Conservation (phyloP, 2,113 vertebrate species). For the Pseudopipra pipra region DNA sequence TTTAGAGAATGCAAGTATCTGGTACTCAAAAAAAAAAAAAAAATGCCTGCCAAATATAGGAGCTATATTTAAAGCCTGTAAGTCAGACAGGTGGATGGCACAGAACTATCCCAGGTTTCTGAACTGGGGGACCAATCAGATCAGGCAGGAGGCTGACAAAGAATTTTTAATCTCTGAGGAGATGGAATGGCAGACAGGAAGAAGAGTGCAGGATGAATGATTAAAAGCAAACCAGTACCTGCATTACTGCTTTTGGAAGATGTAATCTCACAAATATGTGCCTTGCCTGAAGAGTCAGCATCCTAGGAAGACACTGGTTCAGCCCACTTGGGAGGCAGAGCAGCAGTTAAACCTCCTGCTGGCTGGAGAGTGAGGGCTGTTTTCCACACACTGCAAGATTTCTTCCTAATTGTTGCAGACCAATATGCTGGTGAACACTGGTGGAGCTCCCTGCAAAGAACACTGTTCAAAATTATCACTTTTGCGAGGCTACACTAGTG, state of each 20-base stretch:
- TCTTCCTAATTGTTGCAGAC: background rate
- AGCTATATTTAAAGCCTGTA: background rate
- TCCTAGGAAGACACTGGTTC: background rate
- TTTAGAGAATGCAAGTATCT: background rate
- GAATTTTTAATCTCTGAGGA: background rate
- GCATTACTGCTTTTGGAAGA: slow-evolving; percentile 20
- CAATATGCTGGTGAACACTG: background rate
- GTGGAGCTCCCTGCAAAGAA: background rate
- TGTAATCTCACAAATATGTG: slow-evolving; percentile 8
- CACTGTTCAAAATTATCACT: background rate
- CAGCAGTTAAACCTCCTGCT: background rate
- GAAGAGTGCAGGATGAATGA: background rate
- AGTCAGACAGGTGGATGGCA: background rate
- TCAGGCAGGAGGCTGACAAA: rapidly evolving
- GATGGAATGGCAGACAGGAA: background rate
- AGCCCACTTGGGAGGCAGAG: background rate
- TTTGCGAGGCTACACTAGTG: background rate
- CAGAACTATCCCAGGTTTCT: background rate
- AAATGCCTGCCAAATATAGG: background rate
- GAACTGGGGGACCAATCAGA: rapidly evolving
- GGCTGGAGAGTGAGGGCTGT: background rate
- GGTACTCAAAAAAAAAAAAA: background rate
- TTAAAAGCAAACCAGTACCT: slow-evolving; percentile 23
- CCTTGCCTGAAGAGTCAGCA: background rate
- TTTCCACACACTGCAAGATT: background rate